Evolutionary conservation across 2,797 vertebrate genomes (phyloP).

Genomic region (Lates japonicus): DNA sequence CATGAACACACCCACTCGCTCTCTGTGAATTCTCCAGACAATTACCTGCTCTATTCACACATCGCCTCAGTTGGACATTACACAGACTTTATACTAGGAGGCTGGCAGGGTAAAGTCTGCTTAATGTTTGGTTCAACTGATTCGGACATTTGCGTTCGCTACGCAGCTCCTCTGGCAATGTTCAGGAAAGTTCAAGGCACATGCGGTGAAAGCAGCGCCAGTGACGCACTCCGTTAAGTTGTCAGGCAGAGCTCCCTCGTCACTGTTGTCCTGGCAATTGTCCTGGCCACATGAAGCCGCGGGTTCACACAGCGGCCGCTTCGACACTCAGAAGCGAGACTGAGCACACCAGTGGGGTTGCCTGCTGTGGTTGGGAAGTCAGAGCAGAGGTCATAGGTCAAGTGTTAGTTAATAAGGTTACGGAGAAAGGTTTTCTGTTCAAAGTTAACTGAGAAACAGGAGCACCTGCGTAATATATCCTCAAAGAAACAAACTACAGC

Average conservation of each 20-base stretch:
- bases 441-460: not conserved
- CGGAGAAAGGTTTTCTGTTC: conserved; percentile 2
- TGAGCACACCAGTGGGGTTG: conserved; percentile 95
- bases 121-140: too few relatives aligned
- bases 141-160: too few relatives aligned
- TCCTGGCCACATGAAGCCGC: conserved; percentile 97
- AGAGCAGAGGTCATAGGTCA: conserved; percentile 40
- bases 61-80: too few relatives aligned
- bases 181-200: too few relatives aligned
- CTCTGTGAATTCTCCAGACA: too few relatives aligned
- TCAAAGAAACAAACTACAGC: not conserved
- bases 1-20: too few relatives aligned
- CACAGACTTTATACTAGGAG: too few relatives aligned
- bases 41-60: too few relatives aligned
- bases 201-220: too few relatives aligned
- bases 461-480: not conserved
- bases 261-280: conserved; percentile 98
- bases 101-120: too few relatives aligned
- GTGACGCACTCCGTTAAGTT: conserved; percentile 90
- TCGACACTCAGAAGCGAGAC: conserved; percentile 94
- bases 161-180: too few relatives aligned
- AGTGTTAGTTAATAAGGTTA: conserved; percentile 9
- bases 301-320: conserved; percentile 96
- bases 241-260: conserved; percentile 95
- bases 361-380: conserved; percentile 85